Evolutionary conservation across 2,113 vertebrate species (phyloP).

Genomic region (human (Homo sapiens)): DNA sequence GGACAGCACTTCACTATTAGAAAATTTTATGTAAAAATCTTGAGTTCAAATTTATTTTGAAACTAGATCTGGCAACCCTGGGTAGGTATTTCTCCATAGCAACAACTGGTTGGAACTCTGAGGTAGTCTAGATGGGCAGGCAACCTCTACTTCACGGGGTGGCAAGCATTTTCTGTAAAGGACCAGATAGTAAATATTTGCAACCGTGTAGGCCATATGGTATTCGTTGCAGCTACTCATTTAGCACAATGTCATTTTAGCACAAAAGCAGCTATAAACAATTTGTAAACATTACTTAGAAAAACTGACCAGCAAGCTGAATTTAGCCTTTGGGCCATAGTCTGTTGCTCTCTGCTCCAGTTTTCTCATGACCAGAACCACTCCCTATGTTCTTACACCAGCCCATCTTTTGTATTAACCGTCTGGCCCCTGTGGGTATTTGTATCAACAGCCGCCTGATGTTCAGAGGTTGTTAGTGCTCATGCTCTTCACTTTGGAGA

Average conservation of each 20-base stretch:
- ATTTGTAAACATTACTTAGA: background rate
- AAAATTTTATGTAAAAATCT: slow-evolving; percentile 6
- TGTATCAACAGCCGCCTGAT: background rate
- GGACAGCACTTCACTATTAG: background rate
- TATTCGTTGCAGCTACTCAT: background rate
- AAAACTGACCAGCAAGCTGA: background rate
- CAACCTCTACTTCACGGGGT: background rate
- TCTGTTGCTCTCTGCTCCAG: background rate
- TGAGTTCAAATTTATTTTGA: slow-evolving; percentile 28
- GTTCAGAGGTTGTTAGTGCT: background rate
- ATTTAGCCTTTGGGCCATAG: background rate
- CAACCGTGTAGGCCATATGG: background rate
- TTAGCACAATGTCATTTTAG: background rate
- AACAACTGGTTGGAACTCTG: background rate
- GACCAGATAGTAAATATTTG: background rate
- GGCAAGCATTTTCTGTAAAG: background rate
- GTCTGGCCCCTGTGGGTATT: background rate
- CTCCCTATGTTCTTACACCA: background rate
- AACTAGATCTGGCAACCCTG: background rate
- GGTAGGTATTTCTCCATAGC: background rate
- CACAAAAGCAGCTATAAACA: background rate
- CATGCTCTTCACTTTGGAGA: background rate
- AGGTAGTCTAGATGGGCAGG: background rate
- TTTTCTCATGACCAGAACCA: background rate
- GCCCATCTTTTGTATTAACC: background rate